Conservation (phyloP, 2,888 invertebrate species). For the Steromphala cineraria region DNA sequence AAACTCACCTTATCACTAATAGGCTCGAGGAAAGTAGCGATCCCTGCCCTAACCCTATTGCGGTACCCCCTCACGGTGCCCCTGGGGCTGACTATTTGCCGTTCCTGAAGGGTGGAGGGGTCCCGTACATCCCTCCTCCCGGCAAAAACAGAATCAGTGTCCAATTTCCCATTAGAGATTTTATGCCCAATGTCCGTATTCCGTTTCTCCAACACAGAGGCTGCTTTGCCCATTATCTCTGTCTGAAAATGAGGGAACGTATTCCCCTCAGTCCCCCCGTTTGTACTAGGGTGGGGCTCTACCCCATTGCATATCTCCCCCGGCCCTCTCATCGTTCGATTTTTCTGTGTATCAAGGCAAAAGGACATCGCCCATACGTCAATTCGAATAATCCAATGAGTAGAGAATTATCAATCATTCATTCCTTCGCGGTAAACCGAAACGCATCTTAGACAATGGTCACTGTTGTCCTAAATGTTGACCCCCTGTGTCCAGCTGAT, state of each 20-base stretch:
- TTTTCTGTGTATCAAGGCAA: neutral
- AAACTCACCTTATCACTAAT: constrained; percentile 31
- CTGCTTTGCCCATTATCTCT: neutral
- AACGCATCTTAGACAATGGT: neutral
- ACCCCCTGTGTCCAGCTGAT: neutral
- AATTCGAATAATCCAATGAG: neutral
- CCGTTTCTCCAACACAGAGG: neutral
- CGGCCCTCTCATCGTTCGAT: neutral
- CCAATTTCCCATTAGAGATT: neutral
- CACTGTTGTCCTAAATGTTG: neutral
- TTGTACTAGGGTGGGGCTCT: neutral
- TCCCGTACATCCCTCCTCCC: constrained; percentile 60
- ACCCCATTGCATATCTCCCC: neutral
- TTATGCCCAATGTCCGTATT: neutral
- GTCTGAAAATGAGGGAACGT: neutral
- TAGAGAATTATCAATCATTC: neutral
- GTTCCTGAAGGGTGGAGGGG: constrained; percentile 57
- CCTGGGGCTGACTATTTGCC: constrained; percentile 87
- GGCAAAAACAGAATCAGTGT: constrained; percentile 40
- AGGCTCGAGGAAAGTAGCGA: constrained; percentile 85
- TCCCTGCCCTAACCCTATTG: constrained; percentile 94
- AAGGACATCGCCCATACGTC: neutral
- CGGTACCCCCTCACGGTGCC: constrained; percentile 95
- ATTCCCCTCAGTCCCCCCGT: neutral
- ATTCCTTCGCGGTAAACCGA: neutral